A percentile compares a stretch with the other conserved stretches of the same genome.
Conservation (phyloP, 2,113 vertebrate species). For the Mesitornis unicolor region DNA sequence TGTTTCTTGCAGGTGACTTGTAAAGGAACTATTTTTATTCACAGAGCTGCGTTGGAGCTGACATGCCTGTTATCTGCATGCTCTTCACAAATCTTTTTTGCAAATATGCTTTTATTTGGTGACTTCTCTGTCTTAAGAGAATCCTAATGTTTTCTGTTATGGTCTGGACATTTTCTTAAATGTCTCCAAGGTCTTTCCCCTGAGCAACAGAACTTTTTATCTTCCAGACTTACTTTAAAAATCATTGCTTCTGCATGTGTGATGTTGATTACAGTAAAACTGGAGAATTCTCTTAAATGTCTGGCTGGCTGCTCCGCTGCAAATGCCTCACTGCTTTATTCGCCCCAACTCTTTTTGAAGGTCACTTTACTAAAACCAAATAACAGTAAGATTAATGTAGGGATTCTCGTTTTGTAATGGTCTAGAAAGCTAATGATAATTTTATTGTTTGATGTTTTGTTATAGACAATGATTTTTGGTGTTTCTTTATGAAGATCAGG, state of each 20-base stretch:
- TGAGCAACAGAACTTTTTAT: slow-evolving; percentile 1
- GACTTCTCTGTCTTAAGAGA: not conserved
- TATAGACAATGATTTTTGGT: slow-evolving; percentile 22
- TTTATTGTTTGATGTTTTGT: slow-evolving; percentile 60
- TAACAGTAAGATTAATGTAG: slow-evolving; percentile 32
- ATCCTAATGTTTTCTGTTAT: not conserved
- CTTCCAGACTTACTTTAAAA: slow-evolving; percentile 27
- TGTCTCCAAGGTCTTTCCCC: not conserved
- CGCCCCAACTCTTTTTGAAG: slow-evolving; percentile 37
- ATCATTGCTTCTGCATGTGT: slow-evolving; percentile 13
- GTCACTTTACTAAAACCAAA: slow-evolving; percentile 43
- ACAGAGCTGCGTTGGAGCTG: not conserved
- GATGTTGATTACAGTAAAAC: slow-evolving; percentile 41
- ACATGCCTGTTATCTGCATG: not conserved
- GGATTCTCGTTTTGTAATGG: slow-evolving; percentile 15
- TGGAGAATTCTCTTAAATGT: slow-evolving; percentile 53
- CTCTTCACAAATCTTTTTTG: not conserved
- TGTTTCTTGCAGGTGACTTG: not conserved
- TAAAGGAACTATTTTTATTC: not conserved
- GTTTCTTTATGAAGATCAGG: slow-evolving; percentile 14
- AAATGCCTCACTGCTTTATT: slow-evolving; percentile 14
- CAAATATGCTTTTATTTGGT: not conserved
- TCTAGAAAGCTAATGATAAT: slow-evolving; percentile 42
- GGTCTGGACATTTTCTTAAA: not conserved
- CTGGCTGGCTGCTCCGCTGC: not conserved